Percentiles rank a stretch among this genome's conserved stretches.
phyloP scores from a whole-genome alignment of 2,888 invertebrate genomes.

The Athrips mouffetella region DNA sequence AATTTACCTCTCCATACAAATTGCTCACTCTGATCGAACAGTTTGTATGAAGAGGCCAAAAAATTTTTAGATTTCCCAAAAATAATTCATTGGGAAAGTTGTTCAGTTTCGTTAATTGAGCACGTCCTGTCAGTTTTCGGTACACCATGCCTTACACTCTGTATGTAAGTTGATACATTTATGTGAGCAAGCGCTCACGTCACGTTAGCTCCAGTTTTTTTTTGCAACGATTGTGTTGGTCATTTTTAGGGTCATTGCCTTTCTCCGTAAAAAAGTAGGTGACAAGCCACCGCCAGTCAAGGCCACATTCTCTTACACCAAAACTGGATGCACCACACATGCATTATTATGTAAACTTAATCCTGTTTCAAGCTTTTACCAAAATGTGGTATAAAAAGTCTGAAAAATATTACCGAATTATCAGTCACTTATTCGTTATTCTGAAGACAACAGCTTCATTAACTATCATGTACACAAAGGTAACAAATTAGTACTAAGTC shows the following conservation, averaged over 20 bases:
- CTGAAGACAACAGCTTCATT: background rate
- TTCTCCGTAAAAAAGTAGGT: background rate
- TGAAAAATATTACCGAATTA: background rate
- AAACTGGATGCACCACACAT: background rate
- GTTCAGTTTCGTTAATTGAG: too few species aligned
- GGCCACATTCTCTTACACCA: background rate
- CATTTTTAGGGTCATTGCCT: background rate
- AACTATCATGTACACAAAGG: background rate
- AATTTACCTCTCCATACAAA: too few species aligned
- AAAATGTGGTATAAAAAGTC: background rate
- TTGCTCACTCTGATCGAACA: too few species aligned
- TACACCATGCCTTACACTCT: too few species aligned
- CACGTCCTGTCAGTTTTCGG: too few species aligned
- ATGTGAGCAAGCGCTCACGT: background rate
- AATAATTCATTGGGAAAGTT: too few species aligned
- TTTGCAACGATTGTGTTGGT: background rate
- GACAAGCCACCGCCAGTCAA: background rate
- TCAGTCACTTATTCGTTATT: background rate
- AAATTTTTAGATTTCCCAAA: too few species aligned
- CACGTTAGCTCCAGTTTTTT: constrained; percentile 1
- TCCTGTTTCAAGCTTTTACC: background rate
- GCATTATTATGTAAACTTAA: background rate
- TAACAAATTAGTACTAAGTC: background rate
- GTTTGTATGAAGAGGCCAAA: too few species aligned
- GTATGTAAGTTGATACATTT: too few species aligned